phyloP scores from a whole-genome alignment of 1,140 invertebrate genomes.

The Chironomus tepperi region DNA sequence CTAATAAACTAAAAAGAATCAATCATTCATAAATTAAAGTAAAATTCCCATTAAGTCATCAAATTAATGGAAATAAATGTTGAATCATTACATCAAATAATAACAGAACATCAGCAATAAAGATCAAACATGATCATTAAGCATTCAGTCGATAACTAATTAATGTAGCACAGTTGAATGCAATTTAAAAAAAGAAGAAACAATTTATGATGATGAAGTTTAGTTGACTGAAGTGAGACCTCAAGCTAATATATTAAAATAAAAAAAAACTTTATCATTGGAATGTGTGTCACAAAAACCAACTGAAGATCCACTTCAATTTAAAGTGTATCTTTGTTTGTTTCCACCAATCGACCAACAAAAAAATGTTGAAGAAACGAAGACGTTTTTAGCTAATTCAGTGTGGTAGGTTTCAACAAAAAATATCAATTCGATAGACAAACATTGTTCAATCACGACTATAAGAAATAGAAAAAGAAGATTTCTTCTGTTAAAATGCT shows the following conservation, averaged over 20 bases:
- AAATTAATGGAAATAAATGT: no score
- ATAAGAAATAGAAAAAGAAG: neutral
- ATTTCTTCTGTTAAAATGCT: neutral
- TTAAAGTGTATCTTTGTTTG: slow-evolving; percentile 13
- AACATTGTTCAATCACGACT: neutral
- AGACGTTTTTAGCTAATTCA: slow-evolving; percentile 7
- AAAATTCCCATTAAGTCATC: no score
- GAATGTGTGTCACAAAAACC: slow-evolving; percentile 12
- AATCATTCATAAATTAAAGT: no score
- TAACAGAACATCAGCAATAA: no score
- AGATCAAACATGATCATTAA: no score
- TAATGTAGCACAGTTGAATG: neutral
- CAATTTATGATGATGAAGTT: neutral
- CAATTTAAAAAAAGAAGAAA: neutral
- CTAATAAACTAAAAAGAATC: no score
- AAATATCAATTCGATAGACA: slow-evolving; percentile 11
- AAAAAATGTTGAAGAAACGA: no score
- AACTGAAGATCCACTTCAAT: slow-evolving; percentile 7
- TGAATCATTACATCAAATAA: no score
- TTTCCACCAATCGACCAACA: neutral
- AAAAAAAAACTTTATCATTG: neutral
- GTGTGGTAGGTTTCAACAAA: slow-evolving; percentile 12
- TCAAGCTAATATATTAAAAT: no score
- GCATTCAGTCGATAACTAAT: no score
- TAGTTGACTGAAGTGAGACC: neutral